These are phyloP conservation scores for Pluvianellus socialis DNA, from an alignment of 2,113 vertebrate genomes.

Conservation along the genomic window DNA sequence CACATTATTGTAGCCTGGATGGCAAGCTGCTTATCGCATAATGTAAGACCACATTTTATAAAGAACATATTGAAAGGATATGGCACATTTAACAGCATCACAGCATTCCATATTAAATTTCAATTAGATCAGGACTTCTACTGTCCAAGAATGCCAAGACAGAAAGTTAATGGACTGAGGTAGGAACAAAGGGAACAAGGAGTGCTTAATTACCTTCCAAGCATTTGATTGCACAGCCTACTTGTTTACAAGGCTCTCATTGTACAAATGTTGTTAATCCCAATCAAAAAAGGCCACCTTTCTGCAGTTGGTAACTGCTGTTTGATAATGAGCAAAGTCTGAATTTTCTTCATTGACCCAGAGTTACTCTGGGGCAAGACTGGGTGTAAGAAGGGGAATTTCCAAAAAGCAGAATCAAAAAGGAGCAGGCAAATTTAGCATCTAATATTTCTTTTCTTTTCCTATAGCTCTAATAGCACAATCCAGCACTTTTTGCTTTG, in stretches of 20 bases:
- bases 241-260: not conserved
- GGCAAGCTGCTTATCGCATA: slow-evolving; percentile 8
- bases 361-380: not conserved
- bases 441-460: not conserved
- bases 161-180: slow-evolving; percentile 61
- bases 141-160: slow-evolving; percentile 55
- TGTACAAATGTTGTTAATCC: not conserved
- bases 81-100: slow-evolving; percentile 74
- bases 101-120: slow-evolving; percentile 76
- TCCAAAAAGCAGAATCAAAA: not conserved
- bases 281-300: not conserved
- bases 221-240: slow-evolving; percentile 2
- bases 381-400: not conserved
- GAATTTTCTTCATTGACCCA: not conserved
- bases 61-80: slow-evolving; percentile 51
- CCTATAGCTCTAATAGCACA: not conserved
- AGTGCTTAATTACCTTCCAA: slow-evolving; percentile 57
- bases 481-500: not conserved
- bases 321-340: not conserved
- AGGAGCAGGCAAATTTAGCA: not conserved
- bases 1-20: not conserved
- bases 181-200: slow-evolving; percentile 72
- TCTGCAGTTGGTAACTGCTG: not conserved
- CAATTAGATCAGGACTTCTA: slow-evolving; percentile 72
- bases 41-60: not conserved